Evolutionary conservation across 2,888 invertebrate genomes (phyloP).

Genomic region (Cerastis leucographa): DNA sequence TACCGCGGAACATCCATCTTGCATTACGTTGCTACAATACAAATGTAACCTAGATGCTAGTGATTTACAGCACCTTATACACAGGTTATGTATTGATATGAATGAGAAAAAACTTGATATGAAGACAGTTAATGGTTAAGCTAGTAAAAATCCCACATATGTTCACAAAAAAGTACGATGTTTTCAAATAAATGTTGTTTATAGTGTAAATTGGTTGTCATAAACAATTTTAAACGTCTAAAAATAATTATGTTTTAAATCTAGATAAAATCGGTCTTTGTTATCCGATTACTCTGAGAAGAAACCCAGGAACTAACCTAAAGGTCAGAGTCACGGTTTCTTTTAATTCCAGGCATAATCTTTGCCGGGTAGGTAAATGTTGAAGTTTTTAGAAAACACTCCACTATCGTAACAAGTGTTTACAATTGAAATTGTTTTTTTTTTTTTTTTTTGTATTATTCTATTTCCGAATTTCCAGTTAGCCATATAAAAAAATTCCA

Average conservation of each 20-base stretch:
- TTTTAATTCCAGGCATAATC: not conserved
- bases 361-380: not conserved
- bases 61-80: conserved; percentile 4
- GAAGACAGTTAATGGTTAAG: not conserved
- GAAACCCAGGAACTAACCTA: not conserved
- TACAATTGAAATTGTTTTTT: not conserved
- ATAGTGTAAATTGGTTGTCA: too few species aligned
- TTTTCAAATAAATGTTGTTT: too few species aligned
- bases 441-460: not conserved
- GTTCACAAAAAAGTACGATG: too few species aligned
- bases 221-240: too few species aligned
- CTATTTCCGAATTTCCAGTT: not conserved
- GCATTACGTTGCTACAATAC: conserved; percentile 50
- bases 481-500: not conserved
- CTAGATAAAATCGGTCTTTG: not conserved
- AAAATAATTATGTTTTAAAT: too few species aligned
- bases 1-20: conserved; percentile 47
- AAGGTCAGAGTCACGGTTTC: not conserved
- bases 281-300: not conserved
- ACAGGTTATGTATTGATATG: not conserved
- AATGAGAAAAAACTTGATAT: not conserved
- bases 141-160: not conserved
- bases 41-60: conserved; percentile 31
- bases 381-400: not conserved
- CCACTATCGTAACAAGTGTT: not conserved